Base-by-base conservation (phyloP, 1,140 invertebrate genomes). In the roundworm (Caenorhabditis elegans) region DNA sequence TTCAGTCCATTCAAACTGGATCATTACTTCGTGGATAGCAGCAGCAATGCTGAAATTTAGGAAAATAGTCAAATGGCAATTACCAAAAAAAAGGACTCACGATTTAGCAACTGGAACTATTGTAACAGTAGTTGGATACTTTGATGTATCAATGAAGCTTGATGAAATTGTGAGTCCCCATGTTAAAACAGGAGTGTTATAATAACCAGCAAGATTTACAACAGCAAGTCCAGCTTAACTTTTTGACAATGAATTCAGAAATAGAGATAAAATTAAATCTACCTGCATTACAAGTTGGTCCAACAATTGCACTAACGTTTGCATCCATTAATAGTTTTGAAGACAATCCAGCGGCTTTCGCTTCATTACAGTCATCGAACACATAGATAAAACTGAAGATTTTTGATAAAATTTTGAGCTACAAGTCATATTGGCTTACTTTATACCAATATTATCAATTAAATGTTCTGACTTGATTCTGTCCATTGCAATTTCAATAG, bases 101-200 rank as follows among this genome's bases (percentile, higher is more conserved):
- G 60, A 70, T 70, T 70, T 70, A 24, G 60, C 60, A 10, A 70
- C 60, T 43, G 60, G 60, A 70, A 70, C 60, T 8, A 70, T n/a
- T 19, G 34, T 36, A 11, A 70, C 34, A 13, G 60, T 70, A 22
- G 60, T 70, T n/a, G 60, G 60, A 70, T 70, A 70, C 28, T 34
- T 70, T 10, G 60, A n/a, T 22, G 60, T 70, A 17, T 70, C 60
- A 22, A 39, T 70, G 34, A 70, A 70, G 22, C 28, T 70, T 34
- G 60, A 39, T 1, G 60, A 70, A 22, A 70, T 70, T 6, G 60
- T 70, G 0, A 70, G 34, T 39, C 60, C 60, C 60, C 60, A 70
- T 10, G 60, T 36, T 11, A 70, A 34, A 70, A 70, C 60, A 19
- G 34, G 60, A 3, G 60, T 70, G 22, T 70, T 70, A 11, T 70